Evolutionary conservation across 2,113 vertebrate genomes (phyloP).

Genomic region (Corydoras maculifer): DNA sequence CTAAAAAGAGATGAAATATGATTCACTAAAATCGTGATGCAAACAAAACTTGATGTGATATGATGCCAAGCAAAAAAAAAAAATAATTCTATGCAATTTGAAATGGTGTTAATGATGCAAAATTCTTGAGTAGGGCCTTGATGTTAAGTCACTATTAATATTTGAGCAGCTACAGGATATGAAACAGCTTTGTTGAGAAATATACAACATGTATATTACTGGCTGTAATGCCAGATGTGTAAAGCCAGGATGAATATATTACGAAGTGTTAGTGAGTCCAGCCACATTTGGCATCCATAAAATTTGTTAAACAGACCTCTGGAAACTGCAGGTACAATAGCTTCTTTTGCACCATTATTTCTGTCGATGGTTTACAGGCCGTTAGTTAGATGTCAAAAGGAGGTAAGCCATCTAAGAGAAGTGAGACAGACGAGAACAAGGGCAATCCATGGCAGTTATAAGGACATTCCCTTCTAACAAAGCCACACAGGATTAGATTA

Average conservation of each 20-base stretch:
- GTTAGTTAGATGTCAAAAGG: constrained; percentile 5
- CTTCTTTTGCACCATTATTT: constrained; percentile 14
- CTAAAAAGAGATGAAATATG: too few relatives aligned
- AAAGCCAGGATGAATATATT: neutral
- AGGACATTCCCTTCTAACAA: too few relatives aligned
- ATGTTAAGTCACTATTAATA: too few relatives aligned
- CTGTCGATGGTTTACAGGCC: constrained; percentile 1
- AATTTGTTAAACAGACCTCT: neutral
- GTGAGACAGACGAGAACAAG: neutral
- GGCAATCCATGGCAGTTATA: neutral
- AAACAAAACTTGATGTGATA: too few relatives aligned
- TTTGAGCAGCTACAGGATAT: neutral
- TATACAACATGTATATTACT: neutral
- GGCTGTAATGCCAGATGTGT: constrained; percentile 11
- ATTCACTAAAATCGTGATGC: too few relatives aligned
- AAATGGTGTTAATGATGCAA: too few relatives aligned
- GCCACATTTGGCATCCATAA: neutral
- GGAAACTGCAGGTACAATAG: neutral
- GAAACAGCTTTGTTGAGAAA: neutral
- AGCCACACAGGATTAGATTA: too few relatives aligned
- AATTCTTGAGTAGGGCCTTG: too few relatives aligned
- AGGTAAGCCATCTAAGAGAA: constrained; percentile 18
- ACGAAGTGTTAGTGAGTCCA: neutral
- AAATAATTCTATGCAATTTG: too few relatives aligned
- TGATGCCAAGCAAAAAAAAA: too few relatives aligned